A percentile compares a stretch with the other conserved stretches of the same genome.
Conservation (phyloP, 2,888 invertebrate species). For the Lepidonotus clava region DNA sequence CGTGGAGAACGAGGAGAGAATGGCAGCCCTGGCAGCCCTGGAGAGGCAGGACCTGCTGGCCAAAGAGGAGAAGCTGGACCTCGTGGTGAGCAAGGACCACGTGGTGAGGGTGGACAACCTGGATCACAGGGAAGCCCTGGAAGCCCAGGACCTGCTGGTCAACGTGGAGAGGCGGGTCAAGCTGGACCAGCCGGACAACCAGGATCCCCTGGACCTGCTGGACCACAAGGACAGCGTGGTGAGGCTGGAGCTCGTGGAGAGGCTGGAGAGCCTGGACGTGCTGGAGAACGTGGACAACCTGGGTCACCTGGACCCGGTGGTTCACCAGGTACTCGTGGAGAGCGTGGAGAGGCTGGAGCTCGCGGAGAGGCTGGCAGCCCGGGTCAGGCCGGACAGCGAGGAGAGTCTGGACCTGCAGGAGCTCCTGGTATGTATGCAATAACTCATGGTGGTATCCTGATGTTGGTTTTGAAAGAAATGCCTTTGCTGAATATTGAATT, state of each 20-base stretch:
- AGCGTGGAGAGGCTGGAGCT: conserved; percentile 80
- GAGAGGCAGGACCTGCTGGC: conserved; percentile 57
- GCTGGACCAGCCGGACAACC: conserved; percentile 36
- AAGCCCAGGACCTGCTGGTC: conserved; percentile 59
- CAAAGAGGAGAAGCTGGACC: not conserved
- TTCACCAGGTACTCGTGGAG: conserved; percentile 52
- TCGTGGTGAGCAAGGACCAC: conserved; percentile 22
- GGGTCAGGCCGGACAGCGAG: conserved; percentile 48
- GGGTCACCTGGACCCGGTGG: conserved; percentile 59
- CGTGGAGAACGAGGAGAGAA: conserved; percentile 55
- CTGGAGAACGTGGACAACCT: conserved; percentile 58
- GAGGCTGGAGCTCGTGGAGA: conserved; percentile 46
- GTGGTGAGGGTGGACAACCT: conserved; percentile 54
- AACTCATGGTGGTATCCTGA: too few species aligned
- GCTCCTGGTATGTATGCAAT: conserved; percentile 39
- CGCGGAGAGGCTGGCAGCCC: conserved; percentile 82
- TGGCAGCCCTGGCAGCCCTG: conserved; percentile 58
- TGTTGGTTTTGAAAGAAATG: not conserved
- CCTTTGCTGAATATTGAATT: too few species aligned
- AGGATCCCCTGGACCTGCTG: conserved; percentile 62
- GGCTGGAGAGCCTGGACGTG: conserved; percentile 51
- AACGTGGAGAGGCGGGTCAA: conserved; percentile 58
- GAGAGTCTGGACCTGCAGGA: conserved; percentile 58
- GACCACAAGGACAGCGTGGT: conserved; percentile 58
- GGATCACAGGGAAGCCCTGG: conserved; percentile 56